phyloP scores from a whole-genome alignment of 1,140 invertebrate genomes.

The Myzus persicae region DNA sequence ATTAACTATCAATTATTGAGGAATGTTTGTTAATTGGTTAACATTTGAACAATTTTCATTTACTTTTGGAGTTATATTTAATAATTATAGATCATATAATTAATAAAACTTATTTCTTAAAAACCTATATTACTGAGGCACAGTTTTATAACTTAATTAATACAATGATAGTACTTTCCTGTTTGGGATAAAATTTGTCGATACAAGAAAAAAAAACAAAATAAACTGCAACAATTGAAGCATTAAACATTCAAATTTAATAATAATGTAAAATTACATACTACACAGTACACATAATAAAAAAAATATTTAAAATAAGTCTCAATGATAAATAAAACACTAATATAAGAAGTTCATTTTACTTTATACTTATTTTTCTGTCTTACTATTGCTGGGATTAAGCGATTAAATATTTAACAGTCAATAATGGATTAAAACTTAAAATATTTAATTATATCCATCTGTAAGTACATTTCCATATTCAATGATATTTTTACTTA shows the following conservation, averaged over 20 bases:
- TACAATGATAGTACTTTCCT: not conserved
- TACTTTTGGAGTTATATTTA: too few species aligned
- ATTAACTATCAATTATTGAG: too few species aligned
- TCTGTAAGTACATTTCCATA: not conserved
- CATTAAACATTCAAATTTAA: conserved; percentile 24
- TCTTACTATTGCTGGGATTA: conserved; percentile 36
- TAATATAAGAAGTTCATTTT: not conserved
- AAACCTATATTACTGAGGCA: not conserved
- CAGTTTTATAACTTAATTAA: not conserved
- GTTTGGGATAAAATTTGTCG: not conserved
- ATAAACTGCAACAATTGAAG: conserved; percentile 23
- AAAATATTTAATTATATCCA: conserved; percentile 32
- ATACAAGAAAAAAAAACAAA: not conserved
- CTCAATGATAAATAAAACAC: conserved; percentile 43
- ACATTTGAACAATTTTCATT: not conserved
- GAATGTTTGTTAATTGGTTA: not conserved
- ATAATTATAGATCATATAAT: not conserved
- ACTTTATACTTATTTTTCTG: not conserved
- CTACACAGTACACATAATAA: conserved; percentile 35
- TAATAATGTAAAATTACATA: conserved; percentile 48
- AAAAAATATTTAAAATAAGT: conserved; percentile 50
- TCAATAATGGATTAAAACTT: conserved; percentile 40
- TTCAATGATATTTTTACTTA: conserved; percentile 18
- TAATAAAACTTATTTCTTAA: not conserved
- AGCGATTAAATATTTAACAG: conserved; percentile 44